Conservation (phyloP, 2,113 vertebrate genomes). For the Callopanchax toddi region DNA sequence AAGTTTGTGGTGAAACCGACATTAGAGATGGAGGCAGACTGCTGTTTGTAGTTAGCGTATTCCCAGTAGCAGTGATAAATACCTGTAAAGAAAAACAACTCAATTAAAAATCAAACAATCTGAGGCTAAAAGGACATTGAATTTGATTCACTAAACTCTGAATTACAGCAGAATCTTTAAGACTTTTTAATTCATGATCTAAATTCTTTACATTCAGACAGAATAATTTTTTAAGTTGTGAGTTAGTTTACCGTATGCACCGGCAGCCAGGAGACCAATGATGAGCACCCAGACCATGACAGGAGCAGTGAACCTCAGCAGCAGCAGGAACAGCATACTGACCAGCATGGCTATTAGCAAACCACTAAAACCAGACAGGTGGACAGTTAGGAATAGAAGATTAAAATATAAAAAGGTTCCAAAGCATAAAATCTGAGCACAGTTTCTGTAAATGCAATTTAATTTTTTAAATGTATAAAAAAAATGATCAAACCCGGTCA, state of each 20-base stretch:
- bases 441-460: no score
- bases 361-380: conserved; percentile 66
- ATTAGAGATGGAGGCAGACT: conserved; percentile 64
- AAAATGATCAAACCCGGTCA: no score
- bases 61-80: conserved; percentile 90
- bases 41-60: conserved; percentile 71
- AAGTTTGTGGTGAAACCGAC: conserved; percentile 85
- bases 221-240: no score
- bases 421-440: no score
- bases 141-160: background rate
- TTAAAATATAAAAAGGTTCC: no score
- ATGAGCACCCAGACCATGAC: conserved; percentile 87
- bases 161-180: no score
- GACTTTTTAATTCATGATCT: background rate
- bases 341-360: conserved; percentile 84
- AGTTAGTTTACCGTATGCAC: conserved; percentile 86
- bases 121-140: no score
- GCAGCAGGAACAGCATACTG: conserved; percentile 87
- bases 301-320: conserved; percentile 84
- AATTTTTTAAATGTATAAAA: no score
- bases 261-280: conserved; percentile 79
- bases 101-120: background rate
- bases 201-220: background rate
- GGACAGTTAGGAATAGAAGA: no score
- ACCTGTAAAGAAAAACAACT: conserved; percentile 61